Evolutionary conservation across 2,797 vertebrate genomes (phyloP).

Genomic region (Spea hammondii): DNA sequence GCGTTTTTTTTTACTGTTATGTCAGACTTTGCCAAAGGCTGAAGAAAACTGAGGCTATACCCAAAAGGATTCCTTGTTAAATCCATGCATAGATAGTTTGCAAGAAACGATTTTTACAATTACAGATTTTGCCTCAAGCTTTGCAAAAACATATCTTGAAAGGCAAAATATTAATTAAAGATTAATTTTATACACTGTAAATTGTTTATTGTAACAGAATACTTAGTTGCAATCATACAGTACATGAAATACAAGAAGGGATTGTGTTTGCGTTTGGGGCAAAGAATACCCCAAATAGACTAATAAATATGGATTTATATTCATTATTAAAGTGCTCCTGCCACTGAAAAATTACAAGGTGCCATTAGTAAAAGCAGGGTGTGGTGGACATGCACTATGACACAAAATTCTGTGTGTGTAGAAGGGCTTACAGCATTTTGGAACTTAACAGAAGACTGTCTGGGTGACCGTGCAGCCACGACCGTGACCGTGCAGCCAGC

Average conservation of each 20-base stretch:
- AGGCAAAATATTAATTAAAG: conserved; percentile 25
- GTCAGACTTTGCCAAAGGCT: conserved; percentile 21
- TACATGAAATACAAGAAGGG: conserved; percentile 3
- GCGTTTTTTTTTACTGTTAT: conserved; percentile 15
- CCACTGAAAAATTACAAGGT: too few relatives aligned
- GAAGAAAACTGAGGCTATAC: conserved; percentile 38
- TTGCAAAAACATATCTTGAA: not conserved
- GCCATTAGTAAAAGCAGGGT: too few relatives aligned
- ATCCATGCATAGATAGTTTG: conserved; percentile 8
- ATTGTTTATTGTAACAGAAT: not conserved
- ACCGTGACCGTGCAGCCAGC: too few relatives aligned
- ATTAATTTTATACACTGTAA: not conserved
- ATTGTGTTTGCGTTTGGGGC: not conserved
- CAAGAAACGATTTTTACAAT: conserved; percentile 5
- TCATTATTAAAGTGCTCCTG: too few relatives aligned
- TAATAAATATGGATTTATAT: too few relatives aligned
- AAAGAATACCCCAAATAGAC: too few relatives aligned
- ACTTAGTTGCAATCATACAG: not conserved
- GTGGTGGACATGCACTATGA: too few relatives aligned
- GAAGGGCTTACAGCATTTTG: too few relatives aligned
- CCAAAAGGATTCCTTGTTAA: conserved; percentile 49
- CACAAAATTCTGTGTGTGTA: too few relatives aligned
- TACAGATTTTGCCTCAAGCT: conserved; percentile 15
- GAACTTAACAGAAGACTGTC: too few relatives aligned
- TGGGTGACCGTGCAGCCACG: too few relatives aligned